phyloP scores from a whole-genome alignment of 2,888 invertebrate species.

The Idaea biselata region DNA sequence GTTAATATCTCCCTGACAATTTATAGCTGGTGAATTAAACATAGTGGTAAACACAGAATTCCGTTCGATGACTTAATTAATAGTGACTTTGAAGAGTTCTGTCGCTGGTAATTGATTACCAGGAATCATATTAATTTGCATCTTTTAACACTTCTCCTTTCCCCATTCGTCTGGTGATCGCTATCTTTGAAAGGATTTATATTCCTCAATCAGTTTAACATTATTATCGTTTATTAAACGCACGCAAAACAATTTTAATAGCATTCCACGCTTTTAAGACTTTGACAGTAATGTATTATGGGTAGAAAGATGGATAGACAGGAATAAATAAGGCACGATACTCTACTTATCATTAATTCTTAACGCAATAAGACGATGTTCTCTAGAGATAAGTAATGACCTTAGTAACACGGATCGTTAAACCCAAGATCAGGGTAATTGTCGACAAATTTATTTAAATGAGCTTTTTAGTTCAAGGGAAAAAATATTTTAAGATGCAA shows the following conservation, averaged over 20 bases:
- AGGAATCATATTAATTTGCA: slow-evolving; percentile 19
- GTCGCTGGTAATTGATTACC: slow-evolving; percentile 22
- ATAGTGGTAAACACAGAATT: slow-evolving; percentile 29
- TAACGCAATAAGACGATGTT: background rate
- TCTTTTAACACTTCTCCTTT: slow-evolving; percentile 21
- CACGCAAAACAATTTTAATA: background rate
- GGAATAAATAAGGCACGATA: background rate
- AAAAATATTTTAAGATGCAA: background rate
- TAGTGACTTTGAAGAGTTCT: slow-evolving; percentile 31
- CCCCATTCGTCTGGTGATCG: slow-evolving; percentile 3
- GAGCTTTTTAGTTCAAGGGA: background rate
- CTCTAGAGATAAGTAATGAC: background rate
- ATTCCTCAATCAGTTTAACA: background rate
- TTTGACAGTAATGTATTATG: background rate
- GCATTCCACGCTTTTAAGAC: background rate
- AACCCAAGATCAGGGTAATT: background rate
- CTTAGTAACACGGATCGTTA: background rate
- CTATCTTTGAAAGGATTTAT: slow-evolving; percentile 2
- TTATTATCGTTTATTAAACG: background rate
- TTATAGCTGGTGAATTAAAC: slow-evolving; percentile 14
- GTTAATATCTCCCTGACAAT: slow-evolving; percentile 7
- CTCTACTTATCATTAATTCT: background rate
- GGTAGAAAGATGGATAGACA: background rate
- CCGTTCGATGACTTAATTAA: slow-evolving; percentile 37
- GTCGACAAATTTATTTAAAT: background rate